phyloP scores from a whole-genome alignment of 92 coral and sea anemone genomes.

The Virgularia gustaviana region DNA sequence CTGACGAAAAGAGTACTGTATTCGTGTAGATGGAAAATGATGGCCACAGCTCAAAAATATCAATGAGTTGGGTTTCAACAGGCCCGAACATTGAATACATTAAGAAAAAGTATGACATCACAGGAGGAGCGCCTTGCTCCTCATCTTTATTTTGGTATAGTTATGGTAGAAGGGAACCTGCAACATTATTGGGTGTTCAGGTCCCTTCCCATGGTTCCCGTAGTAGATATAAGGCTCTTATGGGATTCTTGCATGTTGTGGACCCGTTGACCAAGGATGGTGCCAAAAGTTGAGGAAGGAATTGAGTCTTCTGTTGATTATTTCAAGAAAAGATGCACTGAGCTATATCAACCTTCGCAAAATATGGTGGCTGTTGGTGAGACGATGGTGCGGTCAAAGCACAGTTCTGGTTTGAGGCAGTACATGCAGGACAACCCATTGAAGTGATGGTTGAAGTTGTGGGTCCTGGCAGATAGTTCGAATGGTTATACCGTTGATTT shows the following conservation, averaged over 20 bases:
- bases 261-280: slow-evolving; percentile 58
- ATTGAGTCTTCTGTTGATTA: slow-evolving; percentile 43
- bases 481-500: slow-evolving; percentile 65
- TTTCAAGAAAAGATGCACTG: slow-evolving; percentile 54
- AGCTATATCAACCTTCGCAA: slow-evolving; percentile 60
- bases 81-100: too few relatives aligned
- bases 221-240: slow-evolving; percentile 55
- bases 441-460: slow-evolving; percentile 49
- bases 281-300: slow-evolving; percentile 46
- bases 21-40: too few relatives aligned
- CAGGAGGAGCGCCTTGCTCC: too few relatives aligned
- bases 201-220: too few relatives aligned
- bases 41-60: too few relatives aligned
- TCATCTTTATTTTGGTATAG: too few relatives aligned
- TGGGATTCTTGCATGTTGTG: slow-evolving; percentile 63
- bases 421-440: slow-evolving; percentile 53
- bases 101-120: too few relatives aligned
- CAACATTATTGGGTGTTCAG: too few relatives aligned
- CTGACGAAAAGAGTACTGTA: too few relatives aligned
- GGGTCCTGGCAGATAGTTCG: slow-evolving; percentile 51
- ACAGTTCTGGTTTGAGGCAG: slow-evolving; percentile 58
- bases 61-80: too few relatives aligned
- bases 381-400: slow-evolving; percentile 56
- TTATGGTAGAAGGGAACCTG: too few relatives aligned
- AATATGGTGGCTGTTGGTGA: slow-evolving; percentile 63